Evolutionary conservation across 1,140 invertebrate genomes (phyloP).

Genomic region (Tetraneura akinire): DNA sequence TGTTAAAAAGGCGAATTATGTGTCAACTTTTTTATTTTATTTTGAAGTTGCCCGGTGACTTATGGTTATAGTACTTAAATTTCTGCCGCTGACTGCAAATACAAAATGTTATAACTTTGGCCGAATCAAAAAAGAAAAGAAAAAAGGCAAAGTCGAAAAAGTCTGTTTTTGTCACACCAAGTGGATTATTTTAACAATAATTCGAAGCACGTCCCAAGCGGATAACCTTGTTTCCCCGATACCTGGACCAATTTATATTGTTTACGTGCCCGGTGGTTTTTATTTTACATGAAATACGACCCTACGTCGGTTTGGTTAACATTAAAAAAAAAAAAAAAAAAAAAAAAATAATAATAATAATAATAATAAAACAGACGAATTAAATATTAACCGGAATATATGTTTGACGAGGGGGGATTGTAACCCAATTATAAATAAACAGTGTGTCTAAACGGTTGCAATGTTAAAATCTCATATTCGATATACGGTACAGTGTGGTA

Average conservation of each 20-base stretch:
- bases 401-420: background rate
- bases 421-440: slow-evolving; percentile 32
- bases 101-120: slow-evolving; percentile 14
- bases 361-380: background rate
- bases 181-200: slow-evolving; percentile 47
- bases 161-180: slow-evolving; percentile 49
- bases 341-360: background rate
- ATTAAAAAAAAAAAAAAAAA: too few relatives aligned
- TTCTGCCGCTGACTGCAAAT: background rate
- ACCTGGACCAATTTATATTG: slow-evolving; percentile 49
- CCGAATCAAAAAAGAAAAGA: slow-evolving; percentile 1
- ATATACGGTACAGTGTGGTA: too few relatives aligned
- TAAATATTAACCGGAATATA: background rate
- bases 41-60: slow-evolving; percentile 26
- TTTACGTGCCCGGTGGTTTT: slow-evolving; percentile 17
- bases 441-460: background rate
- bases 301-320: background rate
- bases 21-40: background rate
- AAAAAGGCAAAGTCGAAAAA: background rate
- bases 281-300: slow-evolving; percentile 12
- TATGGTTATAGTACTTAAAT: slow-evolving; percentile 6
- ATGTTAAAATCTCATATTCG: background rate
- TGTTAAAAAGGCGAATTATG: background rate
- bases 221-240: slow-evolving; percentile 35
- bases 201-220: slow-evolving; percentile 41